These are phyloP conservation scores for Oxycera nigricornis DNA, from an alignment of 2,888 invertebrate genomes.

Conservation along the genomic window DNA sequence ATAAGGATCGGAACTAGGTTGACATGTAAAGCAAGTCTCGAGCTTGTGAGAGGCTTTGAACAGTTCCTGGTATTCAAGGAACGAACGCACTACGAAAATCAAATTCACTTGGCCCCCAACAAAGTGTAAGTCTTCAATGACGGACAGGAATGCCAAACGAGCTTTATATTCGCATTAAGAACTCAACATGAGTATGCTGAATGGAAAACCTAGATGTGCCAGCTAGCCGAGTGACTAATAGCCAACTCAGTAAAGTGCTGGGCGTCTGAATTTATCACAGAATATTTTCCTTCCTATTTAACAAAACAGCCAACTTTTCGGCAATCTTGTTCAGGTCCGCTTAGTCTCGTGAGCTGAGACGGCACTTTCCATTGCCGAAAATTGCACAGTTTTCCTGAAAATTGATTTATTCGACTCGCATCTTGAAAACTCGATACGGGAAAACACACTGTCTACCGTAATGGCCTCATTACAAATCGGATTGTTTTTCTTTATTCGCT, in stretches of 20 bases:
- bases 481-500: background rate
- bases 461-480: constrained; percentile 15
- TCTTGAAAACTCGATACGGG: no score
- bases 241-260: background rate
- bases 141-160: background rate
- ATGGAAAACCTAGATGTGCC: background rate
- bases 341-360: background rate
- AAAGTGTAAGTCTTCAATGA: background rate
- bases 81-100: background rate
- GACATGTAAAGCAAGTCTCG: constrained; percentile 32
- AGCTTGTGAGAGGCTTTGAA: constrained; percentile 7
- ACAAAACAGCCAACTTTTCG: background rate
- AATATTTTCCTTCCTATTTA: background rate
- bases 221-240: background rate
- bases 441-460: background rate
- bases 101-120: background rate
- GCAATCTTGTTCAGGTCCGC: no score
- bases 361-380: background rate
- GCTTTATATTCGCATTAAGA: constrained; percentile 23
- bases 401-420: constrained; percentile 9
- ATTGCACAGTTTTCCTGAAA: background rate
- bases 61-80: background rate
- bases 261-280: constrained; percentile 2
- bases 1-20: constrained; percentile 10
- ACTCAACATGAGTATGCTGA: background rate